phyloP scores from a whole-genome alignment of 1,140 invertebrate species.

The Steinernema khuongi region DNA sequence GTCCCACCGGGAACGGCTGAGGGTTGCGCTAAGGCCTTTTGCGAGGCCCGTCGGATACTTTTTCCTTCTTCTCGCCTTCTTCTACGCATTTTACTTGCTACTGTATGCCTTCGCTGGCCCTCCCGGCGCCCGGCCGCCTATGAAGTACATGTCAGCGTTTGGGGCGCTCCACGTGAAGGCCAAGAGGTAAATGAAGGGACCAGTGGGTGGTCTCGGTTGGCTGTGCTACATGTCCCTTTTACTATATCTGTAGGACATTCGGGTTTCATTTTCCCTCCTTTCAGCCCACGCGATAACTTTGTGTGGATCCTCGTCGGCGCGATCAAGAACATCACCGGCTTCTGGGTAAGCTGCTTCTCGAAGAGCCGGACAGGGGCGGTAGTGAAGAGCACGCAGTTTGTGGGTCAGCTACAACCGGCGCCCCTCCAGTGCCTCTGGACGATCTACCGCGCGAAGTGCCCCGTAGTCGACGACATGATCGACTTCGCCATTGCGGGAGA shows the following conservation, averaged over 20 bases:
- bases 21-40: too few relatives aligned
- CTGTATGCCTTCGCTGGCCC: not conserved
- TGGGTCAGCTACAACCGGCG: not conserved
- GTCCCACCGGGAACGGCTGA: too few relatives aligned
- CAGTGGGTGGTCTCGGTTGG: too few relatives aligned
- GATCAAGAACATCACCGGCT: not conserved
- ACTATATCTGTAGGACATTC: too few relatives aligned
- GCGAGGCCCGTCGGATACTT: not conserved
- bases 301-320: not conserved
- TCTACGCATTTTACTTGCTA: not conserved
- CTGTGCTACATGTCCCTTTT: too few relatives aligned
- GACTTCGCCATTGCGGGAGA: not conserved
- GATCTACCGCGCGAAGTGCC: not conserved
- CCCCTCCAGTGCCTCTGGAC: not conserved
- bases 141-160: not conserved
- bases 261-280: too few relatives aligned
- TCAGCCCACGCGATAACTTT: too few relatives aligned
- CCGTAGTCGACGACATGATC: not conserved
- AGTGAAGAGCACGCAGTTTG: not conserved
- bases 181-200: not conserved
- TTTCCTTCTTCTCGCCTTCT: not conserved
- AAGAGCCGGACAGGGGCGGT: not conserved
- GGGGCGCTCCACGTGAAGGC: not conserved
- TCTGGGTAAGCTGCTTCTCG: not conserved
- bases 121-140: not conserved